Percentiles rank a stretch among this genome's conserved stretches.
Conservation (phyloP, 2,113 vertebrate genomes). For the Colossoma macropomum region DNA sequence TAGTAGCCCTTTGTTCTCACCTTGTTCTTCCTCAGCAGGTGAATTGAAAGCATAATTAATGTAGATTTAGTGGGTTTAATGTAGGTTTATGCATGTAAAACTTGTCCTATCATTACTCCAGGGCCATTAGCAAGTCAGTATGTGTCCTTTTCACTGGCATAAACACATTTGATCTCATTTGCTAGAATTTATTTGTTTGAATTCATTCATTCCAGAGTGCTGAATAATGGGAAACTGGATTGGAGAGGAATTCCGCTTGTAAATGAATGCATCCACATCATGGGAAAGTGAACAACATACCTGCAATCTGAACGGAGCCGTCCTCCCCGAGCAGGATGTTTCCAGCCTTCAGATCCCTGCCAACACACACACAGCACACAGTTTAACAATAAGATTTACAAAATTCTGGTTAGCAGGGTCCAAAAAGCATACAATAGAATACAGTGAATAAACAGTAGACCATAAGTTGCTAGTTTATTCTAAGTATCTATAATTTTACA, state of each 20-base stretch:
- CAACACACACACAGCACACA: constrained; percentile 26
- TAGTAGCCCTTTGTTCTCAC: background rate
- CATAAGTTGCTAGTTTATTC: too few relatives aligned
- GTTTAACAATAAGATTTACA: background rate
- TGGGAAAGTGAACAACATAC: constrained; percentile 58
- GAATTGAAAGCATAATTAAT: background rate
- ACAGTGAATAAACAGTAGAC: too few relatives aligned
- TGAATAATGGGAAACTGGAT: background rate
- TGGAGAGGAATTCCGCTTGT: background rate
- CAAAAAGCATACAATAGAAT: too few relatives aligned
- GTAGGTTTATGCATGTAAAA: background rate
- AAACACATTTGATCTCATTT: background rate
- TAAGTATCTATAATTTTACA: too few relatives aligned
- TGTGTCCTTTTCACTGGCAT: too few relatives aligned
- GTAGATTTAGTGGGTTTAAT: background rate
- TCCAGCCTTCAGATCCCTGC: constrained; percentile 89
- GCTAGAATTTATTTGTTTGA: too few relatives aligned
- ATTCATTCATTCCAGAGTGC: too few relatives aligned
- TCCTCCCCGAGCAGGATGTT: constrained; percentile 91
- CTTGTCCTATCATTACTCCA: background rate
- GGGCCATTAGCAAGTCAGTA: background rate
- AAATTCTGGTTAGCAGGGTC: background rate
- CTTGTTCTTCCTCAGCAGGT: background rate
- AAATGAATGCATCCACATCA: background rate
- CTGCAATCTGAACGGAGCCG: constrained; percentile 89